Base-by-base conservation (phyloP, 1,140 invertebrate species). In the Paracyclopina nana region DNA sequence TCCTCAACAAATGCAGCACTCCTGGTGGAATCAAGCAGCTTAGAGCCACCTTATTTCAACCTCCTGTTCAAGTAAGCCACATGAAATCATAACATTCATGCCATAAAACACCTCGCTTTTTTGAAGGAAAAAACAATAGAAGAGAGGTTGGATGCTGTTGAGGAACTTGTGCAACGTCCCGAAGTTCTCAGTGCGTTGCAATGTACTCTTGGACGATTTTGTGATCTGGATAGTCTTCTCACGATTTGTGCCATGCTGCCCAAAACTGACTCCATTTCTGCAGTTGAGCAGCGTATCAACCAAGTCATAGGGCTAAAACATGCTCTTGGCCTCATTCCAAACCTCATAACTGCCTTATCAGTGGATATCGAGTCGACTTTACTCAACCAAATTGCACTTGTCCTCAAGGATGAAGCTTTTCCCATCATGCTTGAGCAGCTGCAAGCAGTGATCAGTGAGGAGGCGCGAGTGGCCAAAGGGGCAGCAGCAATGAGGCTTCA, bases 31-130 rank as follows among this genome's bases (percentile, higher is more conserved):
- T 74, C 25, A 65, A 82, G 52, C 66, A 79, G 1, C 66, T 95
- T 5, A 65, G 86, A 50, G 77, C 81, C 1, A 75, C 75, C 22
- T 77, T 91, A 52, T 65, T 91, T n/a, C 82, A 90, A 61, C 83
- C 83, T 1, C 71, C 76, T 2, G 28, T 45, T 20, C 27, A n/a
- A n/a, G 25, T n/a, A 24, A 20, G n/a, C n/a, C n/a, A n/a, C n/a
- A 2, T 24, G 45, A 16, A 16, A 22, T 52, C 50, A 34, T 28
- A 40, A 20, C 5, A 27, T 24, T 50, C 11, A 9, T 14, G 2
- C 8, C 49, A 6, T 28, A 4, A 30, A 14, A 24, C 51, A 14
- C 51, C 8, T 26, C 14, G 8, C n/a, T 43, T 9, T 26, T 25
- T 46, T 29, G 14, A 5, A 22, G 69, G 52, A 57, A n/a, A n/a